Base-by-base conservation (phyloP, 1,140 invertebrate genomes). In the Hycleus cichorii region DNA sequence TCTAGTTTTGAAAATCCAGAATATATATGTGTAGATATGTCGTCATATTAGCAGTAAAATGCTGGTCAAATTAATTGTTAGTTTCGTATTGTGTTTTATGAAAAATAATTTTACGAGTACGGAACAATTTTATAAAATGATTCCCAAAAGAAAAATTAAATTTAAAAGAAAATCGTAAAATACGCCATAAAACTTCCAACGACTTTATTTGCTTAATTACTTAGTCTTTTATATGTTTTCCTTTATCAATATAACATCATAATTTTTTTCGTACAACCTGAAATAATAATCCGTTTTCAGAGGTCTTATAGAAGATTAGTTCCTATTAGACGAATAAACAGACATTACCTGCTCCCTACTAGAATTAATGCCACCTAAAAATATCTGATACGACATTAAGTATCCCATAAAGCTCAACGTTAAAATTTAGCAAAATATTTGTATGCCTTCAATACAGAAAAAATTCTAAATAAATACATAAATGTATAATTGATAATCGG, bases 151-250 rank as follows among this genome's bases (percentile, higher is more conserved):
- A 63, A 63, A 65, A 65, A 63, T 65, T 63, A 63, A 61, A 45
- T 48, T 54, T 55, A 52, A 32, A 58, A 40, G 59, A 47, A 57
- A 59, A 46, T 26, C 59, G 52, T 64, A 62, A 64, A 64, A 62
- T 46, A 25, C 12, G 39, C 42, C 55, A 50, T 53, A 58, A 59
- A 52, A 57, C 53, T 49, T 51, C 56, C 52, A 64, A 59, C 49
- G 60, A 51, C 56, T 64, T 63, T 67, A 57, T 64, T 67, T 67
- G 62, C 59, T 62, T 67, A 67, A 67, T 67, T 67, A 67, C 65
- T 64, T 62, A 61, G 58, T 55, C 65, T 67, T 67, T 67, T 67
- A 67, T 64, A 59, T 59, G 63, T 61, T 57, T 58, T 67, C 59
- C 63, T 58, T 67, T 67, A 60, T 61, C 64, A 53, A 59, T 60